phyloP scores from a whole-genome alignment of 2,888 invertebrate genomes.

The Cyrtodaria siliqua region DNA sequence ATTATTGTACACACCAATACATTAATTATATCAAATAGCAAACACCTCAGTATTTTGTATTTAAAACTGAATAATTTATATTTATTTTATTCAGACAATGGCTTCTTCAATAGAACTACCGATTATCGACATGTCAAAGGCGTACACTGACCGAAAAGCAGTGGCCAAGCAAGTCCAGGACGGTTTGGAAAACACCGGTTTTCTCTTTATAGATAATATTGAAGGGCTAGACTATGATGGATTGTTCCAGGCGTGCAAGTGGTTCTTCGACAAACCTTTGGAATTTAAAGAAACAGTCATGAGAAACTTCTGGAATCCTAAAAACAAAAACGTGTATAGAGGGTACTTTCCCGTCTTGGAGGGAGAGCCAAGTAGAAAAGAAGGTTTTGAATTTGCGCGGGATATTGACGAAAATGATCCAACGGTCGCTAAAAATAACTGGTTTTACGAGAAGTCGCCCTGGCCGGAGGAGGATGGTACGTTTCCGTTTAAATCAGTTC shows the following conservation, averaged over 20 bases:
- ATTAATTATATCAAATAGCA: no score
- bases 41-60: no score
- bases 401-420: conserved; percentile 57
- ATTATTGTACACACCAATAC: no score
- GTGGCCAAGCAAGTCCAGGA: conserved; percentile 63
- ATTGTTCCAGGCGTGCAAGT: conserved; percentile 57
- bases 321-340: conserved; percentile 67
- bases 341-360: conserved; percentile 72
- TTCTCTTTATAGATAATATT: conserved; percentile 70
- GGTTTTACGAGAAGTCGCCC: conserved; percentile 64
- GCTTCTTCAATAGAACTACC: conserved; percentile 48
- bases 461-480: conserved; percentile 68
- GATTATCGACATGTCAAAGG: conserved; percentile 64
- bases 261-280: conserved; percentile 68
- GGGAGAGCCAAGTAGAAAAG: conserved; percentile 67
- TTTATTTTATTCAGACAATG: neutral
- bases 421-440: conserved; percentile 51
- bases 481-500: conserved; percentile 60
- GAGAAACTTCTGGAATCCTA: conserved; percentile 66
- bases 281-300: conserved; percentile 58
- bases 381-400: conserved; percentile 69
- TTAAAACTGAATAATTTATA: no score
- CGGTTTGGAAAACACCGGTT: conserved; percentile 69
- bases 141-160: conserved; percentile 45
- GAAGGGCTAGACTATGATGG: conserved; percentile 60